Conservation (phyloP, 1,140 invertebrate genomes). For the Olivierus martensii region DNA sequence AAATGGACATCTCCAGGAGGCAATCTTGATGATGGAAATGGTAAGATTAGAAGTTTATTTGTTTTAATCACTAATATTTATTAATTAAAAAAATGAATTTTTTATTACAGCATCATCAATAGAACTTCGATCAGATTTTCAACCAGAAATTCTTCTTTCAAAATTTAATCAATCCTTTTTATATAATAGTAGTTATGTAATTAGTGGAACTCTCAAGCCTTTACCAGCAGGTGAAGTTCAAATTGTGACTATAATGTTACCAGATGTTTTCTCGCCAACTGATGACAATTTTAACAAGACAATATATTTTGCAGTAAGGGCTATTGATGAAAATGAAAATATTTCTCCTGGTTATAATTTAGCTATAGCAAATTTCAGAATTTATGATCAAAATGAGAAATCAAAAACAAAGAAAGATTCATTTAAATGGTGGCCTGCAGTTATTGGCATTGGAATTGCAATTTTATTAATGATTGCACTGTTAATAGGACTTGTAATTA, state of each 20-base stretch:
- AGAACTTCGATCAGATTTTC: conserved; percentile 3
- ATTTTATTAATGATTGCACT: conserved; percentile 7
- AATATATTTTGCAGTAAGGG: conserved; percentile 4
- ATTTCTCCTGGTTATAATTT: conserved; percentile 2
- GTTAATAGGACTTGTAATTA: neutral
- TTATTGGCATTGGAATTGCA: neutral
- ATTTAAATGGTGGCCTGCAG: conserved; percentile 8
- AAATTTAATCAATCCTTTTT: conserved; percentile 1
- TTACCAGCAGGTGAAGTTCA: neutral
- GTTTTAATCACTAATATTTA: too few relatives aligned
- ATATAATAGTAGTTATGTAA: neutral
- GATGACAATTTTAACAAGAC: neutral
- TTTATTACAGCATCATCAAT: conserved; percentile 2
- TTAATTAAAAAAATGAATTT: too few relatives aligned
- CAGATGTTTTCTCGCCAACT: neutral
- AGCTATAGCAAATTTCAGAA: neutral
- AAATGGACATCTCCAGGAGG: conserved; percentile 12
- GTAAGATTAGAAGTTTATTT: too few relatives aligned
- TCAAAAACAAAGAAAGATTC: neutral
- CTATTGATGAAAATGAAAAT: conserved; percentile 1
- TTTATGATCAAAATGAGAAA: neutral
- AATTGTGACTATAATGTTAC: neutral
- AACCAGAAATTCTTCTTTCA: conserved; percentile 3
- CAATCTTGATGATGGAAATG: conserved; percentile 10
- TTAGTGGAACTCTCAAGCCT: neutral